Evolutionary conservation across 2,113 vertebrate genomes (phyloP), one percentile per base, ranked within the genome.

Genomic region (Clarias macrocephalus): DNA sequence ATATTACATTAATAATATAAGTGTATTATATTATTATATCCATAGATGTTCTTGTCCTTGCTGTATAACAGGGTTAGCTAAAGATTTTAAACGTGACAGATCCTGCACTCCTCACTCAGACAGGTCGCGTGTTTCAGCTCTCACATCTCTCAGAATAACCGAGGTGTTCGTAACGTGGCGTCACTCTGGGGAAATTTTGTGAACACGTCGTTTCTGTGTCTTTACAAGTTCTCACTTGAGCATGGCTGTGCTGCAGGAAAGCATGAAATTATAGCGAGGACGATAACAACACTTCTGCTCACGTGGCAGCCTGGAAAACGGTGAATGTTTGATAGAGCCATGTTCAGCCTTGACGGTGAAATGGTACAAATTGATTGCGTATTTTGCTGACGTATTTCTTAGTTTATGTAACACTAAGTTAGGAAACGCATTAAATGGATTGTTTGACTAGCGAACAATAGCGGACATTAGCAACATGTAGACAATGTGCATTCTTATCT

Each of bases 201-300:
- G 66, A 84, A 84, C 82, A 30, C 33, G 2, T 48, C 52, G 18
- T 77, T 80, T 85, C 73, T 83, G 23, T 62, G 72, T 76, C 86
- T 59, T 85, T 75, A 83, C 88, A 72, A 83, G 79, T 87, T 87
- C 52, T 37, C 77, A 85, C 88, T 72, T 87, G 83, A 87, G 65
- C 65, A 18, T 87, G 72, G 73, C 63, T 86, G 76, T 82, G 59
- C 72, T 54, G 65, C 52, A 30, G 82, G 70, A 73, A 33, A 70
- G 30, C 66, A 70, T 33, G 57, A 68, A 85, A 89, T 87, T 62
- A 87, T 79, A 68, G 86, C 12, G 83, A 70, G 82, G 18, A 87
- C 52, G 80, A 87, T 66, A 62, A 75, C 37, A 54, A 62, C 21
- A 30, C 66, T 28, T 66, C 54, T 57, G 65, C 60, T 62, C 42